These are phyloP conservation scores for Platycheirus albimanus DNA, from an alignment of 2,888 invertebrate genomes.

Conservation along the genomic window DNA sequence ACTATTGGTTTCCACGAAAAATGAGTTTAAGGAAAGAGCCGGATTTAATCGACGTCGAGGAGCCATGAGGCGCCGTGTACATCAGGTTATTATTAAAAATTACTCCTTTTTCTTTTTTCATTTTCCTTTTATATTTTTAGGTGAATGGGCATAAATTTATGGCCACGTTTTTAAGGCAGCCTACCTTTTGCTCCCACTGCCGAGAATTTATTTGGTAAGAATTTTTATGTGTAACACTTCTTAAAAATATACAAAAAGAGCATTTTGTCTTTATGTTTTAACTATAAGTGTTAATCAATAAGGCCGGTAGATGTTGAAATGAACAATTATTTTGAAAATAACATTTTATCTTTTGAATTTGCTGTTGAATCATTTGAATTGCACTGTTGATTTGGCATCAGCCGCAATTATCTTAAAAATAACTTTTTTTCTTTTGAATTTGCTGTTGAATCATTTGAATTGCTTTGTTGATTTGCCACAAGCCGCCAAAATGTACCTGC, in stretches of 20 bases:
- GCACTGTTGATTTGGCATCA: too few relatives aligned
- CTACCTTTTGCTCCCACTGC: conserved; percentile 99
- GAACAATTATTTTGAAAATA: too few relatives aligned
- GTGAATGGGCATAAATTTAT: conserved; percentile 99
- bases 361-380: too few relatives aligned
- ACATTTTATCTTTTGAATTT: too few relatives aligned
- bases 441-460: too few relatives aligned
- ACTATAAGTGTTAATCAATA: too few relatives aligned
- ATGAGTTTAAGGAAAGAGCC: conserved; percentile 98
- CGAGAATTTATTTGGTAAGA: conserved; percentile 98
- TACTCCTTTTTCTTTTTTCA: conserved; percentile 10
- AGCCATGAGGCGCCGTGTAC: conserved; percentile 98
- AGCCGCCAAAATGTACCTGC: too few relatives aligned
- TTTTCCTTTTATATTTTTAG: too few relatives aligned
- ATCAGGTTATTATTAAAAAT: conserved; percentile 87
- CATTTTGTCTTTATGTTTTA: conserved; percentile 27
- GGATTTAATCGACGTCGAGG: conserved; percentile 98
- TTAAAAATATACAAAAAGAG: conserved; percentile 10
- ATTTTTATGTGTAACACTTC: conserved; percentile 15
- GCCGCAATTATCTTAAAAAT: too few relatives aligned
- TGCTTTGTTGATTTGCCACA: too few relatives aligned
- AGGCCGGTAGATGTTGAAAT: too few relatives aligned
- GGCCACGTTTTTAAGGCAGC: conserved; percentile 99
- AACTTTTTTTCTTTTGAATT: too few relatives aligned
- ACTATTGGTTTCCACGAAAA: conserved; percentile 83